Evolutionary conservation across 2,888 invertebrate genomes (phyloP).

Genomic region (Branchellion lobata): DNA sequence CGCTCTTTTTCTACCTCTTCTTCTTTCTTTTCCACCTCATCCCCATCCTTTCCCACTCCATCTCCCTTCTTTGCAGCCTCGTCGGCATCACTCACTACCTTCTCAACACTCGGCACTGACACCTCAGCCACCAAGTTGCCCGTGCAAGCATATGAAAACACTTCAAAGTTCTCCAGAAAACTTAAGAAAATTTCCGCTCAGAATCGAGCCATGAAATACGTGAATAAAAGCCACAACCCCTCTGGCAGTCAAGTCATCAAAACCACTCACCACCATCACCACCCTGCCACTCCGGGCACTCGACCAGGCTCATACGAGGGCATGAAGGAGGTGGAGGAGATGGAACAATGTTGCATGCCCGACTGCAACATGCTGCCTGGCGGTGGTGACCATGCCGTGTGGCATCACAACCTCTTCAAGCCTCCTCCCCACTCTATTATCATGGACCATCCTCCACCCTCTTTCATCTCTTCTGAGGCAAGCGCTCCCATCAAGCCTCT

Average conservation of each 20-base stretch:
- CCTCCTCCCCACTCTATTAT: not conserved
- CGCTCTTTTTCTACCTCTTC: no score
- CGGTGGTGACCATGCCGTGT: not conserved
- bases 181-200: no score
- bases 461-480: not conserved
- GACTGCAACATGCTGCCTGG: not conserved
- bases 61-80: no score
- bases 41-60: no score
- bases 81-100: no score
- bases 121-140: no score
- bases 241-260: not conserved
- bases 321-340: not conserved
- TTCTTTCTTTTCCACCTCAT: no score
- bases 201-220: no score
- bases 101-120: no score
- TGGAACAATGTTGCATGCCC: not conserved
- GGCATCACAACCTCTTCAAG: not conserved
- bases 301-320: not conserved
- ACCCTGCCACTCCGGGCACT: not conserved
- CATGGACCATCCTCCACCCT: not conserved
- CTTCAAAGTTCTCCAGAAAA: no score
- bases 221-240: no score
- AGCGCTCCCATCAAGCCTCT: not conserved
- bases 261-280: not conserved
- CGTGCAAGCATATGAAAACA: no score